phyloP scores from a whole-genome alignment of 1,140 invertebrate species.

The Pseudomyrmex concolor region DNA sequence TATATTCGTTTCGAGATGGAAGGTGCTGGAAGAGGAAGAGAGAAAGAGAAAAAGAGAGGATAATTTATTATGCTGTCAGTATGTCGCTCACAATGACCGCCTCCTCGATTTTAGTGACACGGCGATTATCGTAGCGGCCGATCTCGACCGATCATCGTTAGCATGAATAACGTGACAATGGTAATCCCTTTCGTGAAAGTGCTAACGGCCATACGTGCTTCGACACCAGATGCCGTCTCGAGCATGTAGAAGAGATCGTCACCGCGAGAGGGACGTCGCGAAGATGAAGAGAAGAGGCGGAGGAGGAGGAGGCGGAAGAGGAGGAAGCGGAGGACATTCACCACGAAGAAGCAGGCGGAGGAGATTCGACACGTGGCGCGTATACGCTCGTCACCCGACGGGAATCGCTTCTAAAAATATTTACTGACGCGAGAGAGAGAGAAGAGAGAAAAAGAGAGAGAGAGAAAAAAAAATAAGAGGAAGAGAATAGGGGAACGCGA shows the following conservation, averaged over 20 bases:
- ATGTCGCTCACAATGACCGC: conserved; percentile 83
- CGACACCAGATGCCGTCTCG: conserved; percentile 74
- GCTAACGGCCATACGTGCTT: conserved; percentile 73
- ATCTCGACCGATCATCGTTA: conserved; percentile 84
- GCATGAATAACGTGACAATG: conserved; percentile 84
- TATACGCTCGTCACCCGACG: conserved; percentile 65
- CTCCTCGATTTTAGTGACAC: conserved; percentile 83
- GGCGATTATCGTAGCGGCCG: conserved; percentile 80
- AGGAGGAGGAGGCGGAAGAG: conserved; percentile 24
- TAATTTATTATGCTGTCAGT: conserved; percentile 85
- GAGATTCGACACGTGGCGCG: conserved; percentile 70
- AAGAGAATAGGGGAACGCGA: conserved; percentile 29
- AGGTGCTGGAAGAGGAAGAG: conserved; percentile 6
- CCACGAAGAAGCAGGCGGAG: conserved; percentile 49
- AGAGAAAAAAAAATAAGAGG: conserved; percentile 24
- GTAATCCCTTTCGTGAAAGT: conserved; percentile 80
- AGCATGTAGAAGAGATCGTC: conserved; percentile 71
- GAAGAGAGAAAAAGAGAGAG: background rate
- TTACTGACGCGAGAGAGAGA: conserved; percentile 24
- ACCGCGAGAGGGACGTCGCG: conserved; percentile 58
- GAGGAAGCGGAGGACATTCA: conserved; percentile 64
- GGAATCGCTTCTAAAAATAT: conserved; percentile 73
- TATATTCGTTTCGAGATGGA: conserved; percentile 32
- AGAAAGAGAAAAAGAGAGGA: conserved; percentile 60
- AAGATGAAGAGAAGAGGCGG: conserved; percentile 30